Conservation (phyloP, 2,113 vertebrate genomes). For the Martes martes region DNA sequence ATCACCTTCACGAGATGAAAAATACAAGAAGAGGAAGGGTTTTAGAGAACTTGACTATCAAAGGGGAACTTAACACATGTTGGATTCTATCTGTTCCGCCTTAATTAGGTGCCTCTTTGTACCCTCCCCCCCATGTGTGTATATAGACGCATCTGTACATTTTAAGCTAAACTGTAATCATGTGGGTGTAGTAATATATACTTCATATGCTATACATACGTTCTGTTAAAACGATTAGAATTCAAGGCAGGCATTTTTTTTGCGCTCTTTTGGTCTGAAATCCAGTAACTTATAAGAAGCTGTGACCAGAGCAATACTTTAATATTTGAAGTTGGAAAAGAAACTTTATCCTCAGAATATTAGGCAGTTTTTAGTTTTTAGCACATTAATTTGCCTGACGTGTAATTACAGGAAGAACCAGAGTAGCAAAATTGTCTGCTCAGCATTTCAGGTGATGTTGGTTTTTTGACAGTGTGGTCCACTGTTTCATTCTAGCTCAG, state of each 20-base stretch:
- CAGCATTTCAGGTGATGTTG: background rate
- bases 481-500: background rate
- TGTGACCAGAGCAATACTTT: background rate
- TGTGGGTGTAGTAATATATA: background rate
- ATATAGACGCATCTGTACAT: background rate
- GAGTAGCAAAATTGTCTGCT: background rate
- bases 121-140: background rate
- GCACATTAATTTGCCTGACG: background rate
- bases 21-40: background rate
- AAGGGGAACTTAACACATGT: background rate
- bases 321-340: slow-evolving; percentile 33
- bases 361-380: background rate
- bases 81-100: background rate
- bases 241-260: background rate
- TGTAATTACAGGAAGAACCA: background rate
- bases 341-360: slow-evolving; percentile 5
- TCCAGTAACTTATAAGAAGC: background rate
- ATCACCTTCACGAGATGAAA: background rate
- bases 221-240: background rate
- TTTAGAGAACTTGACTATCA: background rate
- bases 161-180: background rate
- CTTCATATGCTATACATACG: background rate
- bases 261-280: background rate
- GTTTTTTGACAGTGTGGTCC: background rate
- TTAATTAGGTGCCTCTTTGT: background rate